phyloP scores from a whole-genome alignment of 2,113 vertebrate species.

The Coracopsis vasa region DNA sequence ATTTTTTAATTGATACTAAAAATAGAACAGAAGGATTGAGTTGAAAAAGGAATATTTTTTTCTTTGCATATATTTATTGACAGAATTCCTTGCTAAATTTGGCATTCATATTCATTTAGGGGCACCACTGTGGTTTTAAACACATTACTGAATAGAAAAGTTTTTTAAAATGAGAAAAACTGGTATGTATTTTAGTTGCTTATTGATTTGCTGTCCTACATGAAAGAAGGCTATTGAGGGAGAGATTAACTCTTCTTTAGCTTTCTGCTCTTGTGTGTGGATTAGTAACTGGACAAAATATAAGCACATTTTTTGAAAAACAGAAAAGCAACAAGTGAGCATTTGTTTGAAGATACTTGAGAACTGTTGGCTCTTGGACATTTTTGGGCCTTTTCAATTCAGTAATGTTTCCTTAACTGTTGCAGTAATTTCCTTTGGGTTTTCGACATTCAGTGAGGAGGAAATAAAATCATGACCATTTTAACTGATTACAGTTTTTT shows the following conservation, averaged over 20 bases:
- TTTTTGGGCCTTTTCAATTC: background rate
- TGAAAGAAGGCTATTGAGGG: background rate
- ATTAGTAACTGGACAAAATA: background rate
- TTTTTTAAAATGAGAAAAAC: background rate
- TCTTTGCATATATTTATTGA: background rate
- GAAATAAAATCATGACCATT: background rate
- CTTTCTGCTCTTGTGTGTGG: background rate
- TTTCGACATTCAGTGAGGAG: background rate
- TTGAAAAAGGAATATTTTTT: background rate
- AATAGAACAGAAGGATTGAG: background rate
- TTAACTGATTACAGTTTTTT: background rate
- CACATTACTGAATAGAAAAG: background rate
- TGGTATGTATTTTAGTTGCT: background rate
- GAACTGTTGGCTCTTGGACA: background rate
- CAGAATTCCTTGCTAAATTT: background rate
- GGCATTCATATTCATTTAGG: background rate
- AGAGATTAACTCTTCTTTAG: background rate
- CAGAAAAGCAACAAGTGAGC: background rate
- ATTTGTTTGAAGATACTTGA: background rate
- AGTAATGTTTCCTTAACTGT: background rate
- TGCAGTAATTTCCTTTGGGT: background rate
- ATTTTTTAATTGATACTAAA: background rate
- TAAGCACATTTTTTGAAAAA: background rate
- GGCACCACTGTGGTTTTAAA: background rate
- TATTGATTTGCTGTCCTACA: background rate